A percentile compares a stretch with the other conserved stretches of the same genome.
Evolutionary conservation across 2,888 invertebrate genomes (phyloP).

Genomic region (Drosophila siamana): DNA sequence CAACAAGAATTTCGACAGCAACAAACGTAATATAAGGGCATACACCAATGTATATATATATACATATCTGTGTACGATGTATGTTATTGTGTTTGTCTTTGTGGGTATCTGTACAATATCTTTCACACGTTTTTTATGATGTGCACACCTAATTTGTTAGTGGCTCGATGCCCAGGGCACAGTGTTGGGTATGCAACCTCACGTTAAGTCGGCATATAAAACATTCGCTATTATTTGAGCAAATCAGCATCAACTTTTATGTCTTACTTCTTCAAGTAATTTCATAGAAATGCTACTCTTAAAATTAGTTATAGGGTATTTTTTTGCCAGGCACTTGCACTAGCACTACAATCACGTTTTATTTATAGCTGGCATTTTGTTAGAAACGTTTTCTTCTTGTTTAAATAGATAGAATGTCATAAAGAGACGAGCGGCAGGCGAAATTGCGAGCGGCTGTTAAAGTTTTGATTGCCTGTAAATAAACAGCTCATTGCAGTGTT

Average conservation of each 20-base stretch:
- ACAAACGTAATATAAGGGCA: slow-evolving; percentile 6
- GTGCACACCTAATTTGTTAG: slow-evolving; percentile 13
- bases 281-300: neutral
- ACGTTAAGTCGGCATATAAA: neutral
- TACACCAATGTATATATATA: neutral
- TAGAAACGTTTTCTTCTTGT: slow-evolving; percentile 17
- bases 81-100: neutral
- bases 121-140: slow-evolving; percentile 19
- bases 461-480: slow-evolving; percentile 72
- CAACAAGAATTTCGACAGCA: neutral
- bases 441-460: slow-evolving; percentile 55
- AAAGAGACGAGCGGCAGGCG: slow-evolving; percentile 20
- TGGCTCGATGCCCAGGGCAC: neutral
- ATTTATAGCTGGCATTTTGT: slow-evolving; percentile 29
- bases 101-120: slow-evolving; percentile 14
- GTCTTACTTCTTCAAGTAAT: slow-evolving; percentile 8
- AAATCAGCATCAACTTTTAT: slow-evolving; percentile 8
- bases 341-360: slow-evolving; percentile 6
- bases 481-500: slow-evolving; percentile 66
- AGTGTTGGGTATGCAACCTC: neutral
- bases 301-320: slow-evolving; percentile 12
- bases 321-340: neutral
- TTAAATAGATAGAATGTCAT: slow-evolving; percentile 39
- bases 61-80: neutral
- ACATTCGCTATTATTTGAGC: neutral